phyloP scores from a whole-genome alignment of 1,140 invertebrate genomes.

The Bombus confusus region DNA sequence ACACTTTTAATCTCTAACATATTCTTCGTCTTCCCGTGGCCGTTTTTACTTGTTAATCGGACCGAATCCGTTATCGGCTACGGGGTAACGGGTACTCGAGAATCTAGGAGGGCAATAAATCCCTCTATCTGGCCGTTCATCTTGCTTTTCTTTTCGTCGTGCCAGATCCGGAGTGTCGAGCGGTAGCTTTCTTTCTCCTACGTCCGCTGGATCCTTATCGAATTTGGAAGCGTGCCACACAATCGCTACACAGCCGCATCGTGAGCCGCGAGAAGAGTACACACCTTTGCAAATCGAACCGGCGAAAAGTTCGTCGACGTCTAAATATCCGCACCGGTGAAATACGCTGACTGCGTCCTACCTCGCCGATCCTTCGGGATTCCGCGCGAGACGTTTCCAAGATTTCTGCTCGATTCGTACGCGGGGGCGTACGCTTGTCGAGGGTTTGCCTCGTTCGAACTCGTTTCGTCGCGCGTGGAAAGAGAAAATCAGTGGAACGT shows the following conservation, averaged over 20 bases:
- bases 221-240: constrained; percentile 58
- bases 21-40: background rate
- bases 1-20: constrained; percentile 24
- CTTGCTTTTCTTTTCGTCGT: constrained; percentile 42
- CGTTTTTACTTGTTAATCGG: constrained; percentile 42
- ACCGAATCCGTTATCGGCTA: constrained; percentile 34
- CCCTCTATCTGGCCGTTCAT: constrained; percentile 51
- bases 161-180: background rate
- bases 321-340: constrained; percentile 30
- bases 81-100: too few species aligned
- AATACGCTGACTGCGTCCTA: constrained; percentile 29
- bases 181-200: background rate
- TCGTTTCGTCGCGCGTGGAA: background rate
- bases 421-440: background rate
- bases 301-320: constrained; percentile 39
- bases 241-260: constrained; percentile 22
- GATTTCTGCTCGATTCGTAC: constrained; percentile 22
- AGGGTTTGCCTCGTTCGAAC: background rate
- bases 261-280: constrained; percentile 23
- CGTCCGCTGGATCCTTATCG: constrained; percentile 51
- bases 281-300: constrained; percentile 47
- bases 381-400: background rate
- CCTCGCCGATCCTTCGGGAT: background rate
- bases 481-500: background rate
- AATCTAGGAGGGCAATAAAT: constrained; percentile 51